Conservation (phyloP, 2,888 invertebrate species). For the Caenorhabditis uteleia region DNA sequence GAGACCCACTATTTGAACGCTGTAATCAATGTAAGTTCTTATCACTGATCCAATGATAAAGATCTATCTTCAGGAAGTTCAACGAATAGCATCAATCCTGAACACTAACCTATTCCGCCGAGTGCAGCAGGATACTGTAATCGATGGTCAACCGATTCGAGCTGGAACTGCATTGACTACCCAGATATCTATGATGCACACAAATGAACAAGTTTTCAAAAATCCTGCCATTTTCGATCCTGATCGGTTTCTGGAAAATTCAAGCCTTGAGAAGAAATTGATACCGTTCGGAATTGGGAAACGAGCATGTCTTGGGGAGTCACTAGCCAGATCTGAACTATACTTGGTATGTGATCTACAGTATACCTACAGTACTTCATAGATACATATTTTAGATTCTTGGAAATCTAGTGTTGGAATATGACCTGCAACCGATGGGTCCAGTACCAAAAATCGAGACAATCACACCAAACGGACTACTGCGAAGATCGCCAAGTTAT, state of each 20-base stretch:
- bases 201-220: slow-evolving; percentile 30
- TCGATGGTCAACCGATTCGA: slow-evolving; percentile 32
- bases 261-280: slow-evolving; percentile 19
- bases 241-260: slow-evolving; percentile 14
- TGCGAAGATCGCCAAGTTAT: not conserved
- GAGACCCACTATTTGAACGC: slow-evolving; percentile 34
- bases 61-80: slow-evolving; percentile 39
- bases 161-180: slow-evolving; percentile 32
- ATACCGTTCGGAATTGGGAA: slow-evolving; percentile 48
- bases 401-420: not conserved
- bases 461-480: not conserved
- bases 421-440: not conserved
- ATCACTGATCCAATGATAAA: not conserved
- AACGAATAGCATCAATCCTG: slow-evolving; percentile 42
- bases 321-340: slow-evolving; percentile 39
- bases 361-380: not conserved
- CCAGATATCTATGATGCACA: slow-evolving; percentile 34
- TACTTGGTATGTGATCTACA: slow-evolving; percentile 18
- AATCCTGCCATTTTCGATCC: slow-evolving; percentile 19
- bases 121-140: slow-evolving; percentile 16
- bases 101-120: slow-evolving; percentile 28
- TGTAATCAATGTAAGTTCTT: slow-evolving; percentile 13
- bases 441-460: not conserved
- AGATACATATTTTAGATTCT: slow-evolving; percentile 11
- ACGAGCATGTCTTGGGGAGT: slow-evolving; percentile 41